Conservation (phyloP, 2,888 invertebrate genomes). For the Hyposoter dolosus region DNA sequence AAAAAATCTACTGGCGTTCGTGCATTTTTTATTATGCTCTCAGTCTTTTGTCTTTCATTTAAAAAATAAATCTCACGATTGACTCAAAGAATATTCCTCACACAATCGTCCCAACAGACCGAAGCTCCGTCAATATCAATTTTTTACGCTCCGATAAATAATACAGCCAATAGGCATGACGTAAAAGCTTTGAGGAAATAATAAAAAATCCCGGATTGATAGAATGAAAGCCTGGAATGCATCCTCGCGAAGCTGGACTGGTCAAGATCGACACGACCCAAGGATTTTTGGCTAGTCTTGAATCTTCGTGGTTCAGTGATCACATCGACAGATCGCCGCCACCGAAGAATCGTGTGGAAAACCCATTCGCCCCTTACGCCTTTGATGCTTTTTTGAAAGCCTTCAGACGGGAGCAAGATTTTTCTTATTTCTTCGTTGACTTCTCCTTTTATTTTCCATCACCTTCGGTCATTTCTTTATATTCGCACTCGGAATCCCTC, state of each 20-base stretch:
- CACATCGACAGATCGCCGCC: slow-evolving; percentile 24
- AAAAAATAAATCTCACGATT: neutral
- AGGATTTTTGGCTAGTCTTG: slow-evolving; percentile 68
- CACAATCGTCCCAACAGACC: neutral
- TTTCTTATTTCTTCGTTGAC: slow-evolving; percentile 29
- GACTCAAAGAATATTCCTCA: neutral
- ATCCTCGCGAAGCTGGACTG: slow-evolving; percentile 45
- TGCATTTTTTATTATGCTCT: neutral
- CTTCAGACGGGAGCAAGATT: slow-evolving; percentile 67
- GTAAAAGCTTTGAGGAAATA: neutral
- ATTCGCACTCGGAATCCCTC: slow-evolving; percentile 1
- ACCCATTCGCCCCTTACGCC: slow-evolving; percentile 17
- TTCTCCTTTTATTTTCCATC: neutral
- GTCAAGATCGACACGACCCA: slow-evolving; percentile 60
- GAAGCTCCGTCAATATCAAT: neutral
- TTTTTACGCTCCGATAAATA: neutral
- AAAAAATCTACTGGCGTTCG: neutral
- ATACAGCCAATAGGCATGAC: neutral
- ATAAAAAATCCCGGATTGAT: slow-evolving; percentile 34
- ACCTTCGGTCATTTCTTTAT: slow-evolving; percentile 30
- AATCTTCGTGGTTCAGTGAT: slow-evolving; percentile 33
- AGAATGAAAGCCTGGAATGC: slow-evolving; percentile 16
- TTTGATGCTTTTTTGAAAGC: slow-evolving; percentile 36
- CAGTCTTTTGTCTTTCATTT: neutral
- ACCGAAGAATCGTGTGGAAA: slow-evolving; percentile 46